Conservation (phyloP, 2,888 invertebrate genomes). For the Oscheius myriophilus region DNA sequence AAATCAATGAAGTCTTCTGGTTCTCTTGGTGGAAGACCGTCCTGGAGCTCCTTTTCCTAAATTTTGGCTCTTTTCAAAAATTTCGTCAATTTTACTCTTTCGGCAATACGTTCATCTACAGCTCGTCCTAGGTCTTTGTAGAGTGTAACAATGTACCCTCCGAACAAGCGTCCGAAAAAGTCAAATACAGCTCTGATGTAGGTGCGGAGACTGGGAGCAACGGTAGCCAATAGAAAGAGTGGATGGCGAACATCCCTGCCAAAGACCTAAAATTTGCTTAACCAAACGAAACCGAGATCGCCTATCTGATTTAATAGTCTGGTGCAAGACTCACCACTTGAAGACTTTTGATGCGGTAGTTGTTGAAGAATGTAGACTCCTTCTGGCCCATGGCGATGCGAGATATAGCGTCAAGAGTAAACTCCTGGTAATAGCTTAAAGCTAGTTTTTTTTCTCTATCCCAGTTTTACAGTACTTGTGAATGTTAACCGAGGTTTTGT, state of each 20-base stretch:
- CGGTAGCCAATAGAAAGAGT: constrained; percentile 34
- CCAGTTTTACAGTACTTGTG: constrained; percentile 19
- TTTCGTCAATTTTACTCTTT: constrained; percentile 1
- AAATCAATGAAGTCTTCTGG: constrained; percentile 65
- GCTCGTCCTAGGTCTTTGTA: constrained; percentile 23
- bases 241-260: constrained; percentile 21
- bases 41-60: constrained; percentile 24
- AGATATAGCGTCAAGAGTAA: constrained; percentile 50
- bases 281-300: background rate
- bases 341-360: constrained; percentile 11
- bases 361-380: constrained; percentile 38
- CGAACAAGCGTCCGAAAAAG: background rate
- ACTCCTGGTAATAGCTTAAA: constrained; percentile 39
- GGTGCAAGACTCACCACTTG: background rate
- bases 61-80: background rate
- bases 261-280: constrained; percentile 33
- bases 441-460: no score
- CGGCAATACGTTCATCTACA: constrained; percentile 32
- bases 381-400: constrained; percentile 52
- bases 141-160: background rate
- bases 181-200: constrained; percentile 27
- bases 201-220: constrained; percentile 28
- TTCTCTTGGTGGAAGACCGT: constrained; percentile 29
- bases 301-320: constrained; percentile 3
- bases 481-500: constrained; percentile 39